These are phyloP conservation scores for Nansenia antarctica DNA, from an alignment of 2,113 vertebrate species.

Conservation along the genomic window DNA sequence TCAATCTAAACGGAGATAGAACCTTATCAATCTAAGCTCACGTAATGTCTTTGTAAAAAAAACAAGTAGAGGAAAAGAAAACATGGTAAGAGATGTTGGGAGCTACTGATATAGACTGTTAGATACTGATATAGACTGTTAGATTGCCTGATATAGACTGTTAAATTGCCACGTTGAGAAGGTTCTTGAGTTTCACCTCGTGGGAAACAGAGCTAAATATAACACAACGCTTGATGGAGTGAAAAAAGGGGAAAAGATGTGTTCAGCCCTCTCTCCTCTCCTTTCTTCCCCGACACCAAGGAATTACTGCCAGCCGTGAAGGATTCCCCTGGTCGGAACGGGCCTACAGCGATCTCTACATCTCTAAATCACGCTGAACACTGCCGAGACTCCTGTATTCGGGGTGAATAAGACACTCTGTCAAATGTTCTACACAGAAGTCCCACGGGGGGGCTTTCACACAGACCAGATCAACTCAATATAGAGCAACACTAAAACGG, in stretches of 20 bases:
- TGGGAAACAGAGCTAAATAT: background rate
- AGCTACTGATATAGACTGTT: too few relatives aligned
- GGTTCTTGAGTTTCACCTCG: background rate
- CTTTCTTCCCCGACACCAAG: background rate
- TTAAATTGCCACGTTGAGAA: too few relatives aligned
- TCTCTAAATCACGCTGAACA: background rate
- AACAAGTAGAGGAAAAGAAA: constrained; percentile 27
- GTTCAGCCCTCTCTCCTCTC: background rate
- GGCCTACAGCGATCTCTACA: background rate
- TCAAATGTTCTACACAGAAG: background rate
- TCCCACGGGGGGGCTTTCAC: too few relatives aligned
- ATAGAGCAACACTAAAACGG: background rate
- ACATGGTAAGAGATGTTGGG: background rate
- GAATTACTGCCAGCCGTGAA: background rate
- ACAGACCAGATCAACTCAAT: too few relatives aligned
- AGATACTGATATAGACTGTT: too few relatives aligned
- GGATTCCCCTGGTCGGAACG: background rate
- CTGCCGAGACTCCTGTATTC: background rate
- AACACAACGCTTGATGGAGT: background rate
- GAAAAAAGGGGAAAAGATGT: background rate
- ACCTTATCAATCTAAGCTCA: too few relatives aligned
- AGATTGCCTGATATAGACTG: too few relatives aligned
- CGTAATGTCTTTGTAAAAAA: too few relatives aligned
- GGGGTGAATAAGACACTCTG: background rate
- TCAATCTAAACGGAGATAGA: too few relatives aligned